Evolutionary conservation across 1,140 invertebrate genomes (phyloP), one percentile per base, ranked within the genome.

Genomic region (Dreissena polymorpha): DNA sequence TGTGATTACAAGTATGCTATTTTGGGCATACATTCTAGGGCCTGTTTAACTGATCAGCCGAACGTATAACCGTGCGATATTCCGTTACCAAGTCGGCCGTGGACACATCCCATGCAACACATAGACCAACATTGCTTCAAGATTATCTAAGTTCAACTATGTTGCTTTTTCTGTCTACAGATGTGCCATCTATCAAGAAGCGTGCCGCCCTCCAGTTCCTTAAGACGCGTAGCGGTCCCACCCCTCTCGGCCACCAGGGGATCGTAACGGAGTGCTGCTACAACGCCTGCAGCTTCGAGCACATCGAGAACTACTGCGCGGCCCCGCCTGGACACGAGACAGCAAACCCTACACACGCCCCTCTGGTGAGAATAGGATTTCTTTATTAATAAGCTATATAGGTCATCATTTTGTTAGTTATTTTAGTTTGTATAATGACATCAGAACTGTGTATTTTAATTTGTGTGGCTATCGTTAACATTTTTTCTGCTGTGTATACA

Each of bases 261-360:
- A 60, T 75, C 50, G 73, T 75, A 0, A 64, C 55, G 0, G 73
- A 75, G 39, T 75, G 73, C 29, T 75, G 73, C 21, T 29, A 60
- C 21, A 64, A 75, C n/a, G 14, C 55, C 27, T 75, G 73, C 25
- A 10, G 55, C 10, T n/a, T 75, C 21, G 13, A 13, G 21, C 12
- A 64, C 27, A 39, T 75, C 55, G 73, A 75, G 63, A 63, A 21
- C 12, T 75, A 75, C 63, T 75, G 73, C 16, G 73, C 73, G 10
- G 55, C 39, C 10, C 73, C 73, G 13, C 21, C 27, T 10, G 57
- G 60, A 3, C 16, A 18, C 7, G n/a, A 75, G 23, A 23, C 29
- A 10, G 6, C 18, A 29, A 75, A 75, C 23, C 73, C 73, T 16
- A 75, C 60, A 60, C 18, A 60, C 49, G 57, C 18, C 60, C 57